Conservation (phyloP, 2,797 vertebrate species). For the Argyrosomus regius region DNA sequence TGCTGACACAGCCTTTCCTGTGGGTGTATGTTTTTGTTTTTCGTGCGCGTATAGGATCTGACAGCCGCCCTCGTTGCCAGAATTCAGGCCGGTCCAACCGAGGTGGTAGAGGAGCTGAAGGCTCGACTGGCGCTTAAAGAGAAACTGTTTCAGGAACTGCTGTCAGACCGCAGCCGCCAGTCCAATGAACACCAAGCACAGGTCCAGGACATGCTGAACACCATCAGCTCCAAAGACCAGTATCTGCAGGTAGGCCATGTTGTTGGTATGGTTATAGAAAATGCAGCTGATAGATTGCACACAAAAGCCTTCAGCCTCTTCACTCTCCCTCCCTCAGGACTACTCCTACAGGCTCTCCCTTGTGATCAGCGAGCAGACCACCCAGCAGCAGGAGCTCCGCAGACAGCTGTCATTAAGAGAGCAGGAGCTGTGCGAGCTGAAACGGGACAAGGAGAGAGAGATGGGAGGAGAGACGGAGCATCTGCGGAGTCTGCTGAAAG, state of each 20-base stretch:
- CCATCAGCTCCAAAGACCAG: constrained; percentile 89
- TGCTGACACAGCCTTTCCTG: constrained; percentile 36
- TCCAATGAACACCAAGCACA: constrained; percentile 88
- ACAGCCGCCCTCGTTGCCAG: constrained; percentile 88
- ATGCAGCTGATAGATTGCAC: neutral
- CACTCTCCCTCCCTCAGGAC: constrained; percentile 75
- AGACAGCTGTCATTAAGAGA: constrained; percentile 84
- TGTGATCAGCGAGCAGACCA: constrained; percentile 88
- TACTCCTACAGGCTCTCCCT: constrained; percentile 88
- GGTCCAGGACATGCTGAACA: constrained; percentile 89
- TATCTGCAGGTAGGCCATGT: constrained; percentile 82
- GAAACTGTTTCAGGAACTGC: constrained; percentile 91
- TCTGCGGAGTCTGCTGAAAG: constrained; percentile 81
- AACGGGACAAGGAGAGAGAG: constrained; percentile 74
- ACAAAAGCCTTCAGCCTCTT: neutral
- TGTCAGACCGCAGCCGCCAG: constrained; percentile 88
- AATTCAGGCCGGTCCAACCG: constrained; percentile 84
- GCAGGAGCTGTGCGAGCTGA: constrained; percentile 75
- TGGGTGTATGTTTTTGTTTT: constrained; percentile 18
- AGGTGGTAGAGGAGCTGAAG: constrained; percentile 90
- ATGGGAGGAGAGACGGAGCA: constrained; percentile 66
- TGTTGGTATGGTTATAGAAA: neutral
- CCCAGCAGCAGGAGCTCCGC: constrained; percentile 89
- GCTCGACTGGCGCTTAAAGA: constrained; percentile 91
- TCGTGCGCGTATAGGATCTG: constrained; percentile 85